Conservation (phyloP, 2,113 vertebrate species). For the Xyrauchen texanus region DNA sequence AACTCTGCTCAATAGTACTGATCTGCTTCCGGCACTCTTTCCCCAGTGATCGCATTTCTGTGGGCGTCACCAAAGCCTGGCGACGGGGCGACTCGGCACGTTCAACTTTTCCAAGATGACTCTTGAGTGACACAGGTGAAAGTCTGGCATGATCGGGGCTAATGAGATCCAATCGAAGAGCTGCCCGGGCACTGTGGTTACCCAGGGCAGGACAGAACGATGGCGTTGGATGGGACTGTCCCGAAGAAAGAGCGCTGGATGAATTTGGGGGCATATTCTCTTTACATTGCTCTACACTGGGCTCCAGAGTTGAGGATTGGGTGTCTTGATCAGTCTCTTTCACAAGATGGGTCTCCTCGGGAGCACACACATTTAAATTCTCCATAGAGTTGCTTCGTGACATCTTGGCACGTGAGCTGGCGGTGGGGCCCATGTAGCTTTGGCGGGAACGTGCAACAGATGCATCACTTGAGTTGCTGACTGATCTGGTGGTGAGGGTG, state of each 20-base stretch:
- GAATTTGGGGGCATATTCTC: slow-evolving; percentile 44
- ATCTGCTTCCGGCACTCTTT: slow-evolving; percentile 50
- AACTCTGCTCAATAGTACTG: slow-evolving; percentile 52
- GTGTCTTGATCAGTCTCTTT: not conserved
- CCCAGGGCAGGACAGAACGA: slow-evolving; percentile 46
- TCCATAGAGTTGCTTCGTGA: slow-evolving; percentile 58
- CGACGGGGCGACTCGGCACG: slow-evolving; percentile 5
- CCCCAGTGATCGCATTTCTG: slow-evolving; percentile 51
- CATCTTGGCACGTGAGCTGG: slow-evolving; percentile 67
- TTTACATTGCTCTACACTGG: slow-evolving; percentile 40
- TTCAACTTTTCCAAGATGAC: slow-evolving; percentile 15
- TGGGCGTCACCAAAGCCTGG: slow-evolving; percentile 56
- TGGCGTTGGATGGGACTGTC: not conserved
- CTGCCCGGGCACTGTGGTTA: slow-evolving; percentile 61
- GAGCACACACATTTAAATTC: slow-evolving; percentile 20
- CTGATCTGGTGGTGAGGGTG: slow-evolving; percentile 15
- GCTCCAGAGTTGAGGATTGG: slow-evolving; percentile 46
- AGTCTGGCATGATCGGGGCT: slow-evolving; percentile 42
- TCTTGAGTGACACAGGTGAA: slow-evolving; percentile 37
- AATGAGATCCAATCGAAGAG: slow-evolving; percentile 58
- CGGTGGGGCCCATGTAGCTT: slow-evolving; percentile 63
- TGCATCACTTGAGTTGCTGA: not conserved
- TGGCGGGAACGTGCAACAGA: slow-evolving; percentile 18
- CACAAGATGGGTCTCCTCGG: not conserved
- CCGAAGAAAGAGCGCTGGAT: too few species aligned